Percentiles rank a stretch among this genome's conserved stretches.
These are phyloP conservation scores for Aphaenogaster rudis DNA, from an alignment of 1,140 invertebrate genomes.

Conservation along the genomic window DNA sequence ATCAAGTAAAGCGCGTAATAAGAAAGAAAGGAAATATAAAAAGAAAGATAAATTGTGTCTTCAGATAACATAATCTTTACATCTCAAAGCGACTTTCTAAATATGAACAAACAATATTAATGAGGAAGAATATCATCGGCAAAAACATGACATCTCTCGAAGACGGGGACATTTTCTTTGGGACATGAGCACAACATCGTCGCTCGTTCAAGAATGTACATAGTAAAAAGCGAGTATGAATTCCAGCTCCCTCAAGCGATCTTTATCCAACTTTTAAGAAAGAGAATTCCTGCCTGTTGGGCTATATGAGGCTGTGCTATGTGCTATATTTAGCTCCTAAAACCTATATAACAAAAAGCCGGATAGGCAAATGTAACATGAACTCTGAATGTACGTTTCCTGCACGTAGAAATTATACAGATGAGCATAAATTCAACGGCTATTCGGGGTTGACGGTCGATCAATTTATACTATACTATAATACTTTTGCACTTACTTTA, in stretches of 20 bases:
- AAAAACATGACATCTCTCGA: not conserved
- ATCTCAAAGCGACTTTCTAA: not conserved
- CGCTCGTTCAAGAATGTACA: constrained; percentile 6
- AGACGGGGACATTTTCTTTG: not conserved
- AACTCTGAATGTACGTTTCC: not conserved
- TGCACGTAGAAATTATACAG: not conserved
- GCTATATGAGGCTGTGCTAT: not conserved
- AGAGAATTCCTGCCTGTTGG: not conserved
- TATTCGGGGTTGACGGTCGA: not conserved
- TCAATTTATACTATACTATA: not conserved
- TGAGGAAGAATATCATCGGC: not conserved
- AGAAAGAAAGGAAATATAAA: too few species aligned
- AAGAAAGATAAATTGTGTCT: not conserved
- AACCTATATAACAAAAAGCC: not conserved
- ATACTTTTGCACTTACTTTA: not conserved
- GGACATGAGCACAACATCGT: not conserved
- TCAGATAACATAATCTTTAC: not conserved
- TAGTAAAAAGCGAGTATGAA: not conserved
- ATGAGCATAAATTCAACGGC: not conserved
- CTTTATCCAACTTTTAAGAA: not conserved
- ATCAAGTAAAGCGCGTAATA: not conserved
- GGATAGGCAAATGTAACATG: not conserved
- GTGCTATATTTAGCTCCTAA: not conserved
- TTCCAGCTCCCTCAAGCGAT: not conserved
- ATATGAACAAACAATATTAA: not conserved